Conservation (phyloP, 2,113 vertebrate species). For the Buteo buteo region DNA sequence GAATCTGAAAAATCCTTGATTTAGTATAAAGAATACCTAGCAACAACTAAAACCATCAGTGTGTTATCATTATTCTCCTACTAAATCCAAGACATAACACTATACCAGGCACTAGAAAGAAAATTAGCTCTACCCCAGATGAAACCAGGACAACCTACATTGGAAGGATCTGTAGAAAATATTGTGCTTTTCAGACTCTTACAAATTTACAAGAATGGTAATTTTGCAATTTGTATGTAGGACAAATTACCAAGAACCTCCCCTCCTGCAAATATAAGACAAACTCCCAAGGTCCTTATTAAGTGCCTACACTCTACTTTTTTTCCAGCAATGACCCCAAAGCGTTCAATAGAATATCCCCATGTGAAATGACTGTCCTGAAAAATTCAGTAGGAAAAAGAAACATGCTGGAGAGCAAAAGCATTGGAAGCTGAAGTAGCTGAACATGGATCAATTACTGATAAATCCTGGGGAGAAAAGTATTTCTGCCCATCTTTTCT, state of each 20-base stretch:
- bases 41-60: too few relatives aligned
- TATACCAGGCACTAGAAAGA: too few relatives aligned
- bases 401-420: rapidly evolving
- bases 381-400: neutral
- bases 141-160: too few relatives aligned
- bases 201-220: neutral
- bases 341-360: neutral
- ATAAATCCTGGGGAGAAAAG: neutral
- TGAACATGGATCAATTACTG: neutral
- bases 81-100: too few relatives aligned
- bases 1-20: too few relatives aligned
- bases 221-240: neutral
- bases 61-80: too few relatives aligned
- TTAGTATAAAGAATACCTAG: too few relatives aligned
- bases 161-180: neutral
- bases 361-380: neutral
- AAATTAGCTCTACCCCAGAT: too few relatives aligned
- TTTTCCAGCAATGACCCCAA: neutral
- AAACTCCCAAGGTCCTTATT: neutral
- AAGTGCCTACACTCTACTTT: neutral
- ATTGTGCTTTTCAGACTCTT: neutral
- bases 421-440: neutral
- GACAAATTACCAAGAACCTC: neutral
- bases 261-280: neutral
- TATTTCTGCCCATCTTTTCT: neutral